phyloP scores from a whole-genome alignment of 2,888 invertebrate genomes.

The Cosmorhoe ocellata region DNA sequence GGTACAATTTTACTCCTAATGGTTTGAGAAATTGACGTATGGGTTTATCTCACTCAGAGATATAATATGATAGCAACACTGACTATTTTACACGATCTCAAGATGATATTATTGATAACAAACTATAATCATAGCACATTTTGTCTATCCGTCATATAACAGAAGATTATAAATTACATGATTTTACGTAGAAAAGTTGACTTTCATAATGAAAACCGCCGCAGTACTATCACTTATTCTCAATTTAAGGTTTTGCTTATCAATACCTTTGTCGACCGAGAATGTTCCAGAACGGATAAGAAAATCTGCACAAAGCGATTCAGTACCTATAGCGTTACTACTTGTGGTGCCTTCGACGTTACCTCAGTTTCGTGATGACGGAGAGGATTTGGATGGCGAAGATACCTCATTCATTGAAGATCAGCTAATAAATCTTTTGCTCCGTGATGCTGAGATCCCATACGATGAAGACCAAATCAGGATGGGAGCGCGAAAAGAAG shows the following conservation, averaged over 20 bases:
- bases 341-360: constrained; percentile 15
- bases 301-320: constrained; percentile 5
- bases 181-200: constrained; percentile 4
- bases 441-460: constrained; percentile 8
- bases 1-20: no score
- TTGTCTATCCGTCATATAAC: constrained; percentile 1
- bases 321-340: constrained; percentile 21
- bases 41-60: neutral
- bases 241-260: constrained; percentile 10
- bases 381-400: constrained; percentile 2
- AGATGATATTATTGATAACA: neutral
- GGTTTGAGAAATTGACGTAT: no score
- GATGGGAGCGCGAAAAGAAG: neutral
- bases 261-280: constrained; percentile 10
- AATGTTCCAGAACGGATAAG: constrained; percentile 6
- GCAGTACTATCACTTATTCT: constrained; percentile 20
- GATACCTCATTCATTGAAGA: constrained; percentile 10
- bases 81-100: constrained; percentile 9
- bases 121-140: neutral
- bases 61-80: constrained; percentile 1
- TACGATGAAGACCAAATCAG: neutral
- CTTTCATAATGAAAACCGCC: constrained; percentile 24
- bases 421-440: constrained; percentile 3
- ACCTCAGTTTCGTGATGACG: constrained; percentile 14
- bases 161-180: constrained; percentile 24